Percentiles rank a stretch among this genome's conserved stretches.
Conservation (phyloP, 2,797 vertebrate species). For the Onychomys torridus region DNA sequence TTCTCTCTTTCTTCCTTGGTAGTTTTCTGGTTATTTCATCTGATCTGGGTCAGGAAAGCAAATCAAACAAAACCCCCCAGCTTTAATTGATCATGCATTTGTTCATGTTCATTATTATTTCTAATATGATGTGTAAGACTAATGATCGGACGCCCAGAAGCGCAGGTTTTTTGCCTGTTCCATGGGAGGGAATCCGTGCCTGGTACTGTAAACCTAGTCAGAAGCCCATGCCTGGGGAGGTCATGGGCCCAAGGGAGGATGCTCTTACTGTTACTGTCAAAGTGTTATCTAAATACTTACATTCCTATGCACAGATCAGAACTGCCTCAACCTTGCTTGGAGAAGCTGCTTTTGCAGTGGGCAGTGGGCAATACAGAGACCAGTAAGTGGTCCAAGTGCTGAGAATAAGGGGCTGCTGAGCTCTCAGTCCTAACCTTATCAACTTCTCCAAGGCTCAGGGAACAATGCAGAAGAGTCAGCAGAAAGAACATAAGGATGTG, state of each 20-base stretch:
- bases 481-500: neutral
- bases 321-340: neutral
- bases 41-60: neutral
- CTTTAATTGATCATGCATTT: neutral
- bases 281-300: neutral
- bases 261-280: neutral
- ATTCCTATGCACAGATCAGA: neutral
- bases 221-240: neutral
- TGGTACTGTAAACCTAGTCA: neutral
- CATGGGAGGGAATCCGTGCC: neutral
- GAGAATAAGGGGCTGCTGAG: neutral
- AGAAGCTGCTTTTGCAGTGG: neutral
- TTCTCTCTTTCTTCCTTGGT: neutral
- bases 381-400: neutral
- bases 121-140: neutral
- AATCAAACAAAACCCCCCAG: neutral
- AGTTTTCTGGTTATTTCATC: neutral
- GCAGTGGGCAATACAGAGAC: neutral
- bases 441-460: neutral
- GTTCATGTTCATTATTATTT: constrained; percentile 18
- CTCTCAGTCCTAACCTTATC: neutral
- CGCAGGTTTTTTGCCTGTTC: neutral
- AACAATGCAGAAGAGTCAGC: neutral
- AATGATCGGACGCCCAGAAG: neutral
- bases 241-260: neutral